Evolutionary conservation across 2,797 vertebrate genomes (phyloP), one percentile per base, ranked within the genome.

Genomic region (Nothura maculosa): DNA sequence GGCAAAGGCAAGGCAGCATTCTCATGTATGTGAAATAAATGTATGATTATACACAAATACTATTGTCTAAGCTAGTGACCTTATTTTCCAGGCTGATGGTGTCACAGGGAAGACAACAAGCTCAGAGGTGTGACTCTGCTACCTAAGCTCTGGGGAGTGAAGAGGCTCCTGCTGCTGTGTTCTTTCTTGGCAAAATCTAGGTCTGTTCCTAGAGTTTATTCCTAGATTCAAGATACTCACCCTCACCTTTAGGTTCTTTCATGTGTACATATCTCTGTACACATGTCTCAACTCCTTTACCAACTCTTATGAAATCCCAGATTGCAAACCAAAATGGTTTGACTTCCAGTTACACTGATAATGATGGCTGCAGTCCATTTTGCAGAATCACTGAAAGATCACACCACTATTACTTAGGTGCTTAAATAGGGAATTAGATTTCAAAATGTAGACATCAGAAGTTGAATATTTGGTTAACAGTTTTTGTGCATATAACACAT

Each of bases 401-500:
- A 78, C 20, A 66, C 30, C 3, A 3, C 24, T 52, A 22, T 82
- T 87, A 76, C 72, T 85, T 85, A 85, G 18, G 45, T 77, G 19
- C 9, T 77, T 90, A 80, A 94, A 82, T 27, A 48, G 21, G 32
- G 80, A 93, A 73, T 60, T 70, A 73, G 18, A 25, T 92, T 94
- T 94, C 75, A 94, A 85, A 89, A 75, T 89, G 80, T 89, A 85
- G 68, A 70, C 62, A 62, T 70, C 19, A 43, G n/a, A 15, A 78
- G 3, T 61, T 73, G 77, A 85, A 89, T 72, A 50, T 55, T 80
- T 62, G 79, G 52, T 78, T 68, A 64, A 78, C 40, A 7, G 36
- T 89, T 94, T 77, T 38, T 80, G 68, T 81, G 64, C 14, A 5
- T 72, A 62, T 55, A 80, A 75, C 27, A 77, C 58, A 89, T n/a